A percentile compares a stretch with the other conserved stretches of the same genome.
These are phyloP conservation scores for Biston betularia DNA, from an alignment of 2,888 invertebrate genomes.

Conservation along the genomic window DNA sequence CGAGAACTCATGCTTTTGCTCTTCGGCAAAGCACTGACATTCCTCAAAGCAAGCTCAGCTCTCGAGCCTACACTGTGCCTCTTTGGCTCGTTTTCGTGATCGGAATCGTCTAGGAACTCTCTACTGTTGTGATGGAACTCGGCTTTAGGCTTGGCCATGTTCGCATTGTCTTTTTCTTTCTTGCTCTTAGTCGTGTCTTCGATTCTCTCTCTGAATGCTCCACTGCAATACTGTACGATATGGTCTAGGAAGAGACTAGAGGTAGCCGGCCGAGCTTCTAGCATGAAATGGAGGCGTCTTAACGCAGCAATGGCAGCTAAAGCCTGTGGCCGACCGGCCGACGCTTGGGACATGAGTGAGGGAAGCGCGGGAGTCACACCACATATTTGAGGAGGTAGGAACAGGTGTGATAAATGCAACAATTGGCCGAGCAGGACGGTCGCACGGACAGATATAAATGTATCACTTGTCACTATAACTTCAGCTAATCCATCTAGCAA, in stretches of 20 bases:
- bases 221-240: slow-evolving; percentile 88
- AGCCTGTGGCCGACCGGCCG: slow-evolving; percentile 92
- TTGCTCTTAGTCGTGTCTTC: slow-evolving; percentile 70
- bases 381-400: slow-evolving; percentile 95
- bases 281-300: slow-evolving; percentile 91
- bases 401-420: slow-evolving; percentile 93
- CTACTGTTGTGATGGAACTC: slow-evolving; percentile 68
- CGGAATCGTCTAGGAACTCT: slow-evolving; percentile 76
- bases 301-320: slow-evolving; percentile 93
- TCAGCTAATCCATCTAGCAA: slow-evolving; percentile 95
- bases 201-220: slow-evolving; percentile 66
- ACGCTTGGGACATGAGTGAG: slow-evolving; percentile 92
- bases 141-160: slow-evolving; percentile 64
- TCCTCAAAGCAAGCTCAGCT: slow-evolving; percentile 73
- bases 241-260: slow-evolving; percentile 94
- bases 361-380: slow-evolving; percentile 90
- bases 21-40: slow-evolving; percentile 79
- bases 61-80: slow-evolving; percentile 79
- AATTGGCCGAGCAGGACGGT: slow-evolving; percentile 96
- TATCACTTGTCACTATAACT: slow-evolving; percentile 95
- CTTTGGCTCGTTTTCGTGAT: slow-evolving; percentile 73
- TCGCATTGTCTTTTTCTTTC: slow-evolving; percentile 77
- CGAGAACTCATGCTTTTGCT: slow-evolving; percentile 81
- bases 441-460: slow-evolving; percentile 95
- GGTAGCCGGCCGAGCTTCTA: slow-evolving; percentile 92